A percentile compares a stretch with the other conserved stretches of the same genome.
Conservation (phyloP, 1,140 invertebrate genomes). For the Hermetia illucens region DNA sequence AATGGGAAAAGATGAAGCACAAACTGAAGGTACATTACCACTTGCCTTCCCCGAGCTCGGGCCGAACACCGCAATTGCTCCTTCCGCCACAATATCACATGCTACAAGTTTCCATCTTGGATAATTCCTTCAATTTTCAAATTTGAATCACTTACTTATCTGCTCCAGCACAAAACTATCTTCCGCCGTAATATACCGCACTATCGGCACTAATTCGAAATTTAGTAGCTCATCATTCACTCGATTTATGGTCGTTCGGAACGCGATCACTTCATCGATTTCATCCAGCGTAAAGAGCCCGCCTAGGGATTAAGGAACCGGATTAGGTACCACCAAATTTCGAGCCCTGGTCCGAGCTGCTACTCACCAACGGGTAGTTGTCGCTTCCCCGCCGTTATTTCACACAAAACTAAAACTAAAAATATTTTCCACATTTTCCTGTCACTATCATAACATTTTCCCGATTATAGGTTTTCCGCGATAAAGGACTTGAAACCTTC, state of each 20-base stretch:
- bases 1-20: not conserved
- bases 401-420: too few species aligned
- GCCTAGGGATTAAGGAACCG: too few species aligned
- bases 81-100: conserved; percentile 41
- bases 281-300: too few species aligned
- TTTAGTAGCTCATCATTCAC: conserved; percentile 30
- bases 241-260: conserved; percentile 31
- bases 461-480: too few species aligned
- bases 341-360: too few species aligned
- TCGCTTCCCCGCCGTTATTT: too few species aligned
- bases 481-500: too few species aligned
- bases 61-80: conserved; percentile 66
- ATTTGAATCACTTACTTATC: conserved; percentile 18
- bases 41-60: conserved; percentile 48
- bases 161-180: conserved; percentile 34
- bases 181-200: conserved; percentile 22
- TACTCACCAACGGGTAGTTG: too few species aligned
- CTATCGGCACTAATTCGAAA: conserved; percentile 25
- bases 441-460: too few species aligned
- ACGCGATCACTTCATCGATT: conserved; percentile 33
- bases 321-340: too few species aligned
- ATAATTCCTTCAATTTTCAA: conserved; percentile 4
- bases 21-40: conserved; percentile 21
- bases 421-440: too few species aligned
- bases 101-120: conserved; percentile 21